phyloP scores from a whole-genome alignment of 2,888 invertebrate species.

The Melanotus villosus region DNA sequence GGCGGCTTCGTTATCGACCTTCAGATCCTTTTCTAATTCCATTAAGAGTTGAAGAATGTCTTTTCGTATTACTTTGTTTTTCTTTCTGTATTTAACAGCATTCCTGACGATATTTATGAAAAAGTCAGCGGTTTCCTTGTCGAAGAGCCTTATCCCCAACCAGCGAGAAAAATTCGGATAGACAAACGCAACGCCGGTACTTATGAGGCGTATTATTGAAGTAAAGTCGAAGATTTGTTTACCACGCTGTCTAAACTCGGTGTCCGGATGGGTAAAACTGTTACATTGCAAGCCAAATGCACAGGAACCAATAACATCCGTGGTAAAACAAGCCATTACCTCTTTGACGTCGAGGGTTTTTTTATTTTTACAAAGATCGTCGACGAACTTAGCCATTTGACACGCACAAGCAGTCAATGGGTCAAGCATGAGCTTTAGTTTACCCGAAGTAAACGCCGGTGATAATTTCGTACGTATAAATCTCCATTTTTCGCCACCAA shows the following conservation, averaged over 20 bases:
- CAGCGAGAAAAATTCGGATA: background rate
- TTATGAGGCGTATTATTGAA: background rate
- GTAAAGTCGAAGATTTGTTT: conserved; percentile 41
- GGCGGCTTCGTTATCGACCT: background rate
- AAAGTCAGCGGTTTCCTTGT: conserved; percentile 39
- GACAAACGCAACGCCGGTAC: background rate
- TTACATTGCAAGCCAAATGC: conserved; percentile 75
- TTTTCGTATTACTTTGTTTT: conserved; percentile 52
- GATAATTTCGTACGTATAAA: conserved; percentile 73
- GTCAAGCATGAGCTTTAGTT: conserved; percentile 74
- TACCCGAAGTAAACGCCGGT: conserved; percentile 76
- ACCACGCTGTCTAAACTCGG: conserved; percentile 66
- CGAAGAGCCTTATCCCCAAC: background rate
- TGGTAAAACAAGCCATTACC: too few species aligned
- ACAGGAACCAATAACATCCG: conserved; percentile 72
- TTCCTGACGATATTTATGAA: conserved; percentile 53
- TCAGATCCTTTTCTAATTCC: conserved; percentile 47
- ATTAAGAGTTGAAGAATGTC: conserved; percentile 65
- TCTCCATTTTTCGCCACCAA: conserved; percentile 74
- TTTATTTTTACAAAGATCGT: background rate
- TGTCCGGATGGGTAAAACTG: conserved; percentile 70
- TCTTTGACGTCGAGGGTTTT: conserved; percentile 12
- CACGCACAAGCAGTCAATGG: conserved; percentile 44
- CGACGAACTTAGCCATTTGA: conserved; percentile 29
- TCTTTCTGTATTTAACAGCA: conserved; percentile 51